Evolutionary conservation across 2,888 invertebrate species (phyloP).

Genomic region (Cistogaster globosa): DNA sequence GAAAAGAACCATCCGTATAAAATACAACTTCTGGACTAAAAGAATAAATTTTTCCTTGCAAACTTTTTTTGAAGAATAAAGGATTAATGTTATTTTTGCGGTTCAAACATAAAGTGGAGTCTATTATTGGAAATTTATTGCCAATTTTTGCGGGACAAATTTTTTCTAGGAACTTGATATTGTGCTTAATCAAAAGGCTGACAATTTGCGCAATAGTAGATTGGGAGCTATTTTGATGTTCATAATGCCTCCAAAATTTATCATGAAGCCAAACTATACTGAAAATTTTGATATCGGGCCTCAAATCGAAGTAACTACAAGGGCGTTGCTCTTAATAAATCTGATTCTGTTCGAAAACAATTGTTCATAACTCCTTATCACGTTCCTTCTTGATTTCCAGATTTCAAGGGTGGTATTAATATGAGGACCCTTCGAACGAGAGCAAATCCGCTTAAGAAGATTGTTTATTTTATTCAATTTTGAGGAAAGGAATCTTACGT

Average conservation of each 20-base stretch:
- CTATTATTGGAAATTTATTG: not conserved
- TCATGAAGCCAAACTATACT: not conserved
- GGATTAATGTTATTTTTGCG: not conserved
- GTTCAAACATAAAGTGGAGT: not conserved
- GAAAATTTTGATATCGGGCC: not conserved
- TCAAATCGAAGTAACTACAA: not conserved
- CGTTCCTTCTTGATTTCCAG: conserved; percentile 15
- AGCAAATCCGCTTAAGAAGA: conserved; percentile 6
- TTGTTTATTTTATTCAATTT: conserved; percentile 24
- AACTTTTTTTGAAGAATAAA: not conserved
- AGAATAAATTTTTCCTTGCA: no score
- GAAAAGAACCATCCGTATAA: conserved; percentile 43
- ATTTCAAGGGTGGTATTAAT: conserved; percentile 27
- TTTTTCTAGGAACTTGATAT: not conserved
- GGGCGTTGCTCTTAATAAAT: not conserved
- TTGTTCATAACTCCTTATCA: not conserved
- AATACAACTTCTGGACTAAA: not conserved
- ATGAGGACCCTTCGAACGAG: conserved; percentile 13
- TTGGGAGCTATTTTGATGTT: not conserved
- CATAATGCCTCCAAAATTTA: not conserved
- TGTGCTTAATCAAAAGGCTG: no score
- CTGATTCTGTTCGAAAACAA: no score
- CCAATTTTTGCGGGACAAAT: not conserved
- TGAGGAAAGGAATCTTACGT: not conserved
- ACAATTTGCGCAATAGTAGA: not conserved